phyloP scores from a whole-genome alignment of 2,797 vertebrate genomes.

The Menidia menidia region DNA sequence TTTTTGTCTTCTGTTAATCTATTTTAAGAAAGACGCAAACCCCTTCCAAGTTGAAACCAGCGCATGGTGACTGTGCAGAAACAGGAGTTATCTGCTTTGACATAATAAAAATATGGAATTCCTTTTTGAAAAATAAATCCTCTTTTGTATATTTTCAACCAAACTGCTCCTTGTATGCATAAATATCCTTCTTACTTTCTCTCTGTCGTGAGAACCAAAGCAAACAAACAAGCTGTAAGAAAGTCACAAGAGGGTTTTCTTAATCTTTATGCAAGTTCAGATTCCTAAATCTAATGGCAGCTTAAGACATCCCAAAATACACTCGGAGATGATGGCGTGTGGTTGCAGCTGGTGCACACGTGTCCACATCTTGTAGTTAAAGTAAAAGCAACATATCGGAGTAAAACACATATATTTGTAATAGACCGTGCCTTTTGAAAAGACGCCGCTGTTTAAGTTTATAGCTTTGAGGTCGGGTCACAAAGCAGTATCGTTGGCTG shows the following conservation, averaged over 20 bases:
- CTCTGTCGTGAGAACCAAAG: not conserved
- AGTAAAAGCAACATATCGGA: not conserved
- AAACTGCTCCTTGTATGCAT: not conserved
- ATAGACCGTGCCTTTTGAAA: not conserved
- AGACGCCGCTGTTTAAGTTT: not conserved
- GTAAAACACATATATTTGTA: not conserved
- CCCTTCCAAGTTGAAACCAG: not conserved
- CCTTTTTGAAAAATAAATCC: not conserved
- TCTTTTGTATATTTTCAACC: too few relatives aligned
- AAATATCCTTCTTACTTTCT: not conserved
- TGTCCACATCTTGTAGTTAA: too few relatives aligned
- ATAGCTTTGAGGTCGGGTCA: conserved; percentile 4
- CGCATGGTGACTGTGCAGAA: not conserved
- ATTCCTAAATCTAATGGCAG: not conserved
- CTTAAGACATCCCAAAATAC: not conserved
- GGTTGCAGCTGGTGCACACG: not conserved
- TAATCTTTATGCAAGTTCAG: too few relatives aligned
- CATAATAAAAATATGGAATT: not conserved
- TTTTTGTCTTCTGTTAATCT: not conserved
- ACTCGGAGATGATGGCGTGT: not conserved
- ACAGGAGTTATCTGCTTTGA: too few relatives aligned
- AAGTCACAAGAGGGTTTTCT: not conserved
- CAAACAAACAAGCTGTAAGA: not conserved
- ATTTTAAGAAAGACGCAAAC: not conserved
- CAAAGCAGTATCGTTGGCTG: not conserved